These are phyloP conservation scores for Brevimyrus niger DNA, from an alignment of 2,113 vertebrate species.

Conservation along the genomic window DNA sequence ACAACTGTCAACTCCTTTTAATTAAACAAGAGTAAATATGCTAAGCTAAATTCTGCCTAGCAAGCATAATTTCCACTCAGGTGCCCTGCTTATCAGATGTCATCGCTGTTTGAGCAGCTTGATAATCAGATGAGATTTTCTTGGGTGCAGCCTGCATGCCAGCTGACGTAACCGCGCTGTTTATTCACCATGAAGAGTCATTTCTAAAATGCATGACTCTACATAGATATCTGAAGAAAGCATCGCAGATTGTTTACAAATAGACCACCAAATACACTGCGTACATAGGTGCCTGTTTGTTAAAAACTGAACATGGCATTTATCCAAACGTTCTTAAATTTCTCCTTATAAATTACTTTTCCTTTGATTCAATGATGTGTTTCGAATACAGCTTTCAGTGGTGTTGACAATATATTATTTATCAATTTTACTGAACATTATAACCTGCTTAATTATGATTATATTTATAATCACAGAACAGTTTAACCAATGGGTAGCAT, in stretches of 20 bases:
- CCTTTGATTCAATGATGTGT: neutral
- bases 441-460: neutral
- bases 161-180: neutral
- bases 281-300: neutral
- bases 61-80: neutral
- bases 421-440: neutral
- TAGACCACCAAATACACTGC: neutral
- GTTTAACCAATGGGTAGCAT: neutral
- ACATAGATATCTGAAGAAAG: neutral
- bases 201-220: neutral
- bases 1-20: neutral
- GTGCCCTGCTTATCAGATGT: neutral
- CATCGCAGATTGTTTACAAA: neutral
- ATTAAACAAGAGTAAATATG: neutral
- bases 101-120: neutral
- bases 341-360: neutral
- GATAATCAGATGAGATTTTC: neutral
- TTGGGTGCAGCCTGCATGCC: neutral
- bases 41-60: neutral
- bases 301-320: neutral
- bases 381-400: neutral
- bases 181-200: neutral
- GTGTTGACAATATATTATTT: neutral
- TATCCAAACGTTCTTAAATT: neutral
- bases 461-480: neutral